phyloP scores from a whole-genome alignment of 2,113 vertebrate genomes.

The Gobiocypris rarus region DNA sequence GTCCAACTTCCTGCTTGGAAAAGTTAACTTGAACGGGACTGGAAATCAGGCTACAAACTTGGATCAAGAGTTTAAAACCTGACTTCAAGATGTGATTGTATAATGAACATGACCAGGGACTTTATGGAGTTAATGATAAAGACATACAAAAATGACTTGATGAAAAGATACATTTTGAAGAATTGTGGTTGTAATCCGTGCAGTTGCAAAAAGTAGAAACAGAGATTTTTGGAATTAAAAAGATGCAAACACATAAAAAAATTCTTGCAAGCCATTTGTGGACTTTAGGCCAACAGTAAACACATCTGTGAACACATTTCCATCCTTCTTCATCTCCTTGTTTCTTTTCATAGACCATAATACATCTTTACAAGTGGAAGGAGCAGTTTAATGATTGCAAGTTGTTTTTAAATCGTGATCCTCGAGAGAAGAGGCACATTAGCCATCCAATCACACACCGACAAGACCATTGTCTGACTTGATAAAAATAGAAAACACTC shows the following conservation, averaged over 20 bases:
- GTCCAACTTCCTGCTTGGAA: not conserved
- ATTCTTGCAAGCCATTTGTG: no score
- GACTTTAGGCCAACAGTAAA: no score
- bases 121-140: not conserved
- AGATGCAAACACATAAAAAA: no score
- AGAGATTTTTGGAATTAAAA: not conserved
- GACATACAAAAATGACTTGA: no score
- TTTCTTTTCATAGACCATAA: slow-evolving; percentile 21
- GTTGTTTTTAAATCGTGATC: not conserved
- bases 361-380: slow-evolving; percentile 5
- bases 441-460: no score
- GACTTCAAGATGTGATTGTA: not conserved
- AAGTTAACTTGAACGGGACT: not conserved
- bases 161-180: not conserved
- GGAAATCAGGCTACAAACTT: not conserved
- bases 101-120: not conserved
- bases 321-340: not conserved
- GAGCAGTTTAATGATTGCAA: not conserved
- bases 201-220: not conserved
- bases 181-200: not conserved
- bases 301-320: not conserved
- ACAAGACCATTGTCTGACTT: not conserved
- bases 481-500: not conserved
- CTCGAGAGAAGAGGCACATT: not conserved
- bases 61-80: not conserved